Evolutionary conservation across 2,113 vertebrate species (phyloP), one percentile per base, ranked within the genome.

Genomic region (Notarius quadriscutis): DNA sequence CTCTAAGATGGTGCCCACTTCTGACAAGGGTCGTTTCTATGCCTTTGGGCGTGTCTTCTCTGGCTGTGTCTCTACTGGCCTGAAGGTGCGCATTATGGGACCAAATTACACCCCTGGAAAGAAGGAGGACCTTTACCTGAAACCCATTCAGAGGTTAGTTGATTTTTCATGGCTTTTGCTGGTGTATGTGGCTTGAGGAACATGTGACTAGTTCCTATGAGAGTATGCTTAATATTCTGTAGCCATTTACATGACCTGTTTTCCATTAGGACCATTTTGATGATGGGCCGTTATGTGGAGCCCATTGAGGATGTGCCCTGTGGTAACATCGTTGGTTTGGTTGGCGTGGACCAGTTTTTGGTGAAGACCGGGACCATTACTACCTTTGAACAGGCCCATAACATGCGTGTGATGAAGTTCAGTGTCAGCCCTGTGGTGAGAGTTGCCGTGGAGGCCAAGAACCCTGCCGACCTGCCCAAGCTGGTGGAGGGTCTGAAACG

Each of bases 381-480:
- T 87, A 99, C 98, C 83, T 99, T 93, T 0, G 97, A 99, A 89
- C 96, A 98, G 0, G 96, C 98, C 15, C 98, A 99, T 95, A 99
- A 99, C 94, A 97, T 99, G 97, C 96, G 95, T 1, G 97, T 98
- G 85, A 99, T 99, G 98, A 99, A 99, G 93, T 99, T 99, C 95
- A 99, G 98, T 0, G 97, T 99, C 74, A 99, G 98, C 93, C 98
- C 98, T 0, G 98, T 99, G 0, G 98, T 99, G 89, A 96, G 98
- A 1, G 96, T 99, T 14, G 97, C 98, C 0, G 98, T 99, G 69
- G 97, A 99, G 90, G 97, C 97, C 89, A 98, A 97, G 93, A 98
- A 99, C 92, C 97, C 98, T 0, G 96, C 97, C 0, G 97, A 99
- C 86, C 94, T 99, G 90, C 98, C 98, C 90, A 99, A 99, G 89